Evolutionary conservation across 2,797 vertebrate species (phyloP).

Genomic region (Muraenolepis orangiensis): DNA sequence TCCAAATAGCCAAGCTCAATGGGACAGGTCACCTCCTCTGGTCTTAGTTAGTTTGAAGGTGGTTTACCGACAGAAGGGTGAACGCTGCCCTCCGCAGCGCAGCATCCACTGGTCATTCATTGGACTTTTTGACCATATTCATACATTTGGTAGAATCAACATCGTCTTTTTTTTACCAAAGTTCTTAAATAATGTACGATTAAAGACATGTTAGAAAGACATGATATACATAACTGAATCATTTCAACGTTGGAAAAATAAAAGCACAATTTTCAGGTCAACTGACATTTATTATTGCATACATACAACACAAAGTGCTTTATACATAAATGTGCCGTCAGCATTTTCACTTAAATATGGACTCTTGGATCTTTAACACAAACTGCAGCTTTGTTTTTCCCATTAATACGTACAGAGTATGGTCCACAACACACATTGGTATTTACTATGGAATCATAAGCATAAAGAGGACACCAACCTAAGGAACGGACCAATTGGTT

Average conservation of each 20-base stretch:
- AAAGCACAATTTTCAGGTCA: conserved; percentile 35
- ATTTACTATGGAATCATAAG: conserved; percentile 70
- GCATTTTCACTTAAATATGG: conserved; percentile 74
- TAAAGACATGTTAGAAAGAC: background rate
- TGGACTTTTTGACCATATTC: no score
- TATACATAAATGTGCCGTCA: conserved; percentile 78
- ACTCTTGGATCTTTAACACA: conserved; percentile 69
- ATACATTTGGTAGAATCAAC: no score
- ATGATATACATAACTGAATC: background rate
- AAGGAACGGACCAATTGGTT: conserved; percentile 68
- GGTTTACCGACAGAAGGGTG: background rate
- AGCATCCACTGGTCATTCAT: no score
- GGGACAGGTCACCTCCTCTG: background rate
- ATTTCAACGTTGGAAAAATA: background rate
- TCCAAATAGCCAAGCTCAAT: background rate
- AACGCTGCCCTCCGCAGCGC: background rate
- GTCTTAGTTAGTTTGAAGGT: background rate
- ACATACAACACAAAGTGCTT: conserved; percentile 82
- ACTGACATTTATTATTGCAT: conserved; percentile 87
- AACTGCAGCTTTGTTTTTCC: conserved; percentile 64
- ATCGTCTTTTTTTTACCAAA: no score
- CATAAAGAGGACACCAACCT: conserved; percentile 69
- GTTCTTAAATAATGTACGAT: no score
- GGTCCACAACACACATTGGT: conserved; percentile 68
- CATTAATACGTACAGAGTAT: conserved; percentile 72